Evolutionary conservation across 1,140 invertebrate genomes (phyloP).

Genomic region (Drosophila kohkoa): DNA sequence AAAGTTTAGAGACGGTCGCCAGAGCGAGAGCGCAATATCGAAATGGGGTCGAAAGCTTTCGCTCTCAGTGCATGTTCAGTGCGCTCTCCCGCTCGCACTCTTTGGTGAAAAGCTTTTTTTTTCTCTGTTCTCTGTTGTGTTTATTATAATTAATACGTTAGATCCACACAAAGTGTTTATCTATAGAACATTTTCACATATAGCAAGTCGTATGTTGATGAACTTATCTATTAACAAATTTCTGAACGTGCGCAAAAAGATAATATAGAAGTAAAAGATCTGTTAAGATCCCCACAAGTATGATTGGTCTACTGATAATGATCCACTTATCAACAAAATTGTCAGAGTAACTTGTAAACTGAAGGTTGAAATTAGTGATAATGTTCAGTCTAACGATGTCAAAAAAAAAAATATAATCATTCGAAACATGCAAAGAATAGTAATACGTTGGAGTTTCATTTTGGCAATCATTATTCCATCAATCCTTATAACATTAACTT

Average conservation of each 20-base stretch:
- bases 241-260: conserved; percentile 25
- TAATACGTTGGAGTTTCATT: too few species aligned
- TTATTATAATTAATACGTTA: conserved; percentile 9
- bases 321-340: too few species aligned
- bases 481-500: too few species aligned
- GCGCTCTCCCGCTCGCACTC: neutral
- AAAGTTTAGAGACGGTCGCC: conserved; percentile 27
- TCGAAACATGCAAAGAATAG: neutral
- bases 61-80: conserved; percentile 17
- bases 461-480: too few species aligned
- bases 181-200: conserved; percentile 6
- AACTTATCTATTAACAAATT: conserved; percentile 13
- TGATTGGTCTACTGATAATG: too few species aligned
- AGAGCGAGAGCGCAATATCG: conserved; percentile 3
- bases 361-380: too few species aligned
- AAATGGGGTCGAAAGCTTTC: conserved; percentile 36
- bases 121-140: conserved; percentile 16
- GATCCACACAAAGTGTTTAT: conserved; percentile 28
- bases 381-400: too few species aligned
- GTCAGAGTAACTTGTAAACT: too few species aligned
- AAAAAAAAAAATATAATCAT: too few species aligned
- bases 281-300: too few species aligned
- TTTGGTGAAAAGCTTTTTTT: conserved; percentile 22
- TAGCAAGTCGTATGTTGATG: conserved; percentile 6
- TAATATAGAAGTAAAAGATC: conserved; percentile 1